Base-by-base conservation (phyloP, 2,888 invertebrate species). In the Cyclophora punctaria region DNA sequence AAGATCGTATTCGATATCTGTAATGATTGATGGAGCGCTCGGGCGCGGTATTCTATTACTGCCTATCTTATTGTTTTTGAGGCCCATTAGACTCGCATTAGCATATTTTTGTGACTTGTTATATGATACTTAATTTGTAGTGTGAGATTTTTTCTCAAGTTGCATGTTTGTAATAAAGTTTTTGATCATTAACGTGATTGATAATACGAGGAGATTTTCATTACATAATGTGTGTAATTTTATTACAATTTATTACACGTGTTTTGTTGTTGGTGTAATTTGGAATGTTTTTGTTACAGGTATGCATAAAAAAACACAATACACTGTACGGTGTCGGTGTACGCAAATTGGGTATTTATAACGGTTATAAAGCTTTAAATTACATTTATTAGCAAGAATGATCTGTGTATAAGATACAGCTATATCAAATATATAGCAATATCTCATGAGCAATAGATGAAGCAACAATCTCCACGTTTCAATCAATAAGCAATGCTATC, bases 1-100 rank as follows among this genome's bases (percentile, higher is more conserved):
- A 85, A 84, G 83, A 88, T 85, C 83, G 78, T 81, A 79, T 80
- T 73, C 72, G 73, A 77, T 79, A 78, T 77, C 77, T 75, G 56
- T 62, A 59, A 78, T 87, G 88, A 88, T 88, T 86, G 85, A 88
- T 88, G 83, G 77, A 64, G 63, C 69, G 71, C 71, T 73, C 67
- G 66, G 73, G 73, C 78, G 81, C 80, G 73, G 80, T 78, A 83
- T 86, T 86, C 85, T 85, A 85, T 86, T 85, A 83, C 79, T 70
- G 59, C 58, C 62, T 69, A 69, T 68, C 62, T 75, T 75, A 86
- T 86, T 86, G 86, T 86, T 84, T 83, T 78, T 73, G 51, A 67
- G 64, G 63, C 62, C 73, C 75, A 85, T 86, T 85, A 86, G 80
- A 78, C 72, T 74, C 65, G 63, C 77, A 85, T 83, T 84, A 85